Percentiles rank a stretch among this genome's conserved stretches.
Conservation (phyloP, 2,888 invertebrate genomes). For the Hermaeophaga mercurialis region DNA sequence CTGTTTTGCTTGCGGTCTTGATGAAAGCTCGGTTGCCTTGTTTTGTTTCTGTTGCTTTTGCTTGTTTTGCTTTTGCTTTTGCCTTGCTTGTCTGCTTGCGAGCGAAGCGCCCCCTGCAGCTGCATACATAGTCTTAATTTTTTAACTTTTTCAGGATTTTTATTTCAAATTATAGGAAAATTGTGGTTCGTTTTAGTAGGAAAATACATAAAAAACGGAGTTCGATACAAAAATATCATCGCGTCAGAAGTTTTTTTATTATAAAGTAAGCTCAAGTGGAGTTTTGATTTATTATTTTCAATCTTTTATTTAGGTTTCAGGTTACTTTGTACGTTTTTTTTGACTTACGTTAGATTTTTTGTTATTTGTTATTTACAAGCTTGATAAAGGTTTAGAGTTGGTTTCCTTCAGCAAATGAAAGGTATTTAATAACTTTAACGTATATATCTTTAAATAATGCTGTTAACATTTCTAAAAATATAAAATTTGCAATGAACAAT, state of each 20-base stretch:
- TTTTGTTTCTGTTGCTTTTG: slow-evolving; percentile 59
- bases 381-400: slow-evolving; percentile 17
- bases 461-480: slow-evolving; percentile 43
- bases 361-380: slow-evolving; percentile 32
- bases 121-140: slow-evolving; percentile 72
- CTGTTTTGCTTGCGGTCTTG: slow-evolving; percentile 58
- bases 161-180: slow-evolving; percentile 12
- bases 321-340: slow-evolving; percentile 29
- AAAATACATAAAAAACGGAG: slow-evolving; percentile 20
- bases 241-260: slow-evolving; percentile 8
- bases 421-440: slow-evolving; percentile 25
- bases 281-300: slow-evolving; percentile 27
- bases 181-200: slow-evolving; percentile 12
- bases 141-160: slow-evolving; percentile 29
- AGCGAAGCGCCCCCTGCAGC: slow-evolving; percentile 87
- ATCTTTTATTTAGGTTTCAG: slow-evolving; percentile 9
- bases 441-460: slow-evolving; percentile 15
- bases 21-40: slow-evolving; percentile 58
- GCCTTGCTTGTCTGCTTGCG: slow-evolving; percentile 79
- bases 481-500: slow-evolving; percentile 39
- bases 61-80: slow-evolving; percentile 61
- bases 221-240: slow-evolving; percentile 29
- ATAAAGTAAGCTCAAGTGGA: slow-evolving; percentile 20
- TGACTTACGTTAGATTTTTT: slow-evolving; percentile 16
- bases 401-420: slow-evolving; percentile 29